Base-by-base conservation (phyloP, 2,888 invertebrate genomes). In the Eristalis pertinax region DNA sequence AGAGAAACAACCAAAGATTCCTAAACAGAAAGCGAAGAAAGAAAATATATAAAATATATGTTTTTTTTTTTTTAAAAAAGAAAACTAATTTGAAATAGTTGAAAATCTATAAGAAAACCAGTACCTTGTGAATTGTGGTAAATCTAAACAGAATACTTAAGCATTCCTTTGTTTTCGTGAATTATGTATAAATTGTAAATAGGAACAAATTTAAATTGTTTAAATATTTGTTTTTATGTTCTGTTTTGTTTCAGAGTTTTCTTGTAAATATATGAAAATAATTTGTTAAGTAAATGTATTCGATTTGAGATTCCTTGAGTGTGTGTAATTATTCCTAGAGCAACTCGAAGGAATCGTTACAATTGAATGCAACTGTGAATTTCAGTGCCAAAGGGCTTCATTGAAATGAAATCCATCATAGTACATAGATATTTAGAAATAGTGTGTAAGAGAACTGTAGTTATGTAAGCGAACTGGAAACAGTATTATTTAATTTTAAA, bases 281-380 rank as follows among this genome's bases (percentile, higher is more conserved):
- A 15, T 32, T 50, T 67, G 63, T 69, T 10, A 62, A 67, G 29
- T 29, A 60, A 13, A 64, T 64, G 86, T 83, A 82, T 86, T 85
- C 82, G 58, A 83, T 74, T 81, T 72, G 22, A 72, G 75, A 56
- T 29, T 60, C 50, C 50, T n/a, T 41, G 29, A 26, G 24, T 7
- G 60, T 26, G 26, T 10, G 10, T 64, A 38, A 64, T 38, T 72
- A 65, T 50, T 50, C 50, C 50, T 50, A 50, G 19, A 19, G 19
- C 50, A 50, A 7, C 50, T 19, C 19, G 50, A 41, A 68, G 19
- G 15, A 76, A 38, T 35, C 24, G 24, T 60, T 72, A 70, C 63
- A 81, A 81, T 78, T 79, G 86, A 86, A 83, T 86, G 83, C 86
- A 63, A 83, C 83, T 86, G 86, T 86, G 86, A 86, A 86, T 86